phyloP scores from a whole-genome alignment of 2,888 invertebrate species.

The Neoitamus cyanurus region DNA sequence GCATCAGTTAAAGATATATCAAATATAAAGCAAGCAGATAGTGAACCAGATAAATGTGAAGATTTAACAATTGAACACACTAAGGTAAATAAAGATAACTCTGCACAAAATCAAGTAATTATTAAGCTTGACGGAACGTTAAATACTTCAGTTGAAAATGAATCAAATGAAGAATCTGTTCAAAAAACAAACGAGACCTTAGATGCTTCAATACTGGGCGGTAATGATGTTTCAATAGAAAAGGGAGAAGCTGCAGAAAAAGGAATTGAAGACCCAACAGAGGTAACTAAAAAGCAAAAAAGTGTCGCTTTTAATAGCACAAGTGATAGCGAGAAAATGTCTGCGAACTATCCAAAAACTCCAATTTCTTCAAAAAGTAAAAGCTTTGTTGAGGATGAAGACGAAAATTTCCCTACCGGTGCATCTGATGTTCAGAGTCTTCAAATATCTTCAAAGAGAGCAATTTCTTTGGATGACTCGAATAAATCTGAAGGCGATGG shows the following conservation, averaged over 20 bases:
- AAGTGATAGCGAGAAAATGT: conserved; percentile 51
- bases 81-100: not conserved
- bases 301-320: conserved; percentile 56
- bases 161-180: not conserved
- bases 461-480: not conserved
- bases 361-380: conserved; percentile 55
- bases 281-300: not conserved
- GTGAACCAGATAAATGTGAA: not conserved
- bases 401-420: conserved; percentile 37
- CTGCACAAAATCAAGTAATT: not conserved
- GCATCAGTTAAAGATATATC: not conserved
- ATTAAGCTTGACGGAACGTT: not conserved
- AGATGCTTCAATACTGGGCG: not conserved
- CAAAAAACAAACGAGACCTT: not conserved
- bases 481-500: conserved; percentile 8
- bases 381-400: conserved; percentile 51
- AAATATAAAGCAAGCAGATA: not conserved
- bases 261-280: not conserved
- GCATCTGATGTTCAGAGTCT: not conserved
- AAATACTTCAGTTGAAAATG: not conserved
- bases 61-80: not conserved
- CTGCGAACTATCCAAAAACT: conserved; percentile 58
- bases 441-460: not conserved
- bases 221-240: not conserved
- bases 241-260: not conserved